Conservation (phyloP, 2,888 invertebrate genomes). For the Microplitis manilae region DNA sequence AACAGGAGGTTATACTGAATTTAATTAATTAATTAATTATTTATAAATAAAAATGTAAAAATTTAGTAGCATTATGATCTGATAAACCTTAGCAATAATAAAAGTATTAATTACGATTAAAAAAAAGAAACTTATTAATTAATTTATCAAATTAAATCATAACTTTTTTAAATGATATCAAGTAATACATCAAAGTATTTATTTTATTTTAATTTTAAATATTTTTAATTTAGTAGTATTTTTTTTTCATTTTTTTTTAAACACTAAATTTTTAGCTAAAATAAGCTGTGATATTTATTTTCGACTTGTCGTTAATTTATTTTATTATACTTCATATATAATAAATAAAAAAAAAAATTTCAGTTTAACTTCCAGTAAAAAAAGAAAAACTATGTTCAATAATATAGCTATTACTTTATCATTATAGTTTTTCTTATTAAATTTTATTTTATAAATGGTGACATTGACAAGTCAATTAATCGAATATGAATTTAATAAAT, state of each 20-base stretch:
- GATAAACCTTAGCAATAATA: constrained; percentile 1
- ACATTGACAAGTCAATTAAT: background rate
- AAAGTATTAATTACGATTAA: background rate
- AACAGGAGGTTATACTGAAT: background rate
- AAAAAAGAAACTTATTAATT: background rate
- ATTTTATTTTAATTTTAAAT: background rate
- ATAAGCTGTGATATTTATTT: background rate
- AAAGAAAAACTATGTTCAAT: background rate
- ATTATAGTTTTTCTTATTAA: background rate
- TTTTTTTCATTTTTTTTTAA: background rate
- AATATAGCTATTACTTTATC: background rate
- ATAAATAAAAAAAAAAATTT: background rate
- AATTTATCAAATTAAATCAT: too few species aligned
- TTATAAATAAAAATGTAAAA: background rate
- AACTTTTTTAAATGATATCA: too few species aligned
- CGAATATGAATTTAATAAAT: background rate
- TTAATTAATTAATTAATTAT: constrained; percentile 13
- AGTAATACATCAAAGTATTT: background rate
- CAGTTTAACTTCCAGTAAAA: background rate
- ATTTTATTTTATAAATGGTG: background rate
- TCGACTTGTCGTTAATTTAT: background rate
- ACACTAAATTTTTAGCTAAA: background rate
- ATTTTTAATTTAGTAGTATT: background rate
- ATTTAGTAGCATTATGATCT: constrained; percentile 7
- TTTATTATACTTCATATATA: background rate